These are phyloP conservation scores for Poeciliopsis prolifica DNA, from an alignment of 2,113 vertebrate species.

Conservation along the genomic window DNA sequence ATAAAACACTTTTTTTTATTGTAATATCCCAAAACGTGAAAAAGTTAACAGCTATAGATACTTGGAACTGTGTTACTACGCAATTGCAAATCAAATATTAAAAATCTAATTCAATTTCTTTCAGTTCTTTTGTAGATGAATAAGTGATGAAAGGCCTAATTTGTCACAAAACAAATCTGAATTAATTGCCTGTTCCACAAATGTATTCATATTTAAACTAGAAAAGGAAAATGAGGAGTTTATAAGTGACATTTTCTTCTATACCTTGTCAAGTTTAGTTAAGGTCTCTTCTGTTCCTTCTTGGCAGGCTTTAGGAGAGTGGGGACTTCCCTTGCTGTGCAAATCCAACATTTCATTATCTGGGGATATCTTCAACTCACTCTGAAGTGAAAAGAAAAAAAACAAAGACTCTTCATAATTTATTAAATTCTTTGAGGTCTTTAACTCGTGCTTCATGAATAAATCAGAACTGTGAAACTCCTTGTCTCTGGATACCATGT, in stretches of 20 bases:
- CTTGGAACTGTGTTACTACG: neutral
- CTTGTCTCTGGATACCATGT: constrained; percentile 65
- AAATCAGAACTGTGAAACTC: constrained; percentile 63
- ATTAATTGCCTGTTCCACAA: constrained; percentile 42
- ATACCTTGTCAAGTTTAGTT: constrained; percentile 66
- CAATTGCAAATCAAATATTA: constrained; percentile 34
- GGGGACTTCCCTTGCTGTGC: constrained; percentile 51
- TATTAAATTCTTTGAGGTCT: constrained; percentile 74
- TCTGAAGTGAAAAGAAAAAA: constrained; percentile 48
- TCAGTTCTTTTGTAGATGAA: constrained; percentile 19
- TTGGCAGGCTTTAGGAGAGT: constrained; percentile 51
- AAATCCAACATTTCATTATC: constrained; percentile 70
- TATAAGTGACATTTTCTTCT: constrained; percentile 43
- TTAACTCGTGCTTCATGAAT: constrained; percentile 72
- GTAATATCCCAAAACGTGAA: neutral
- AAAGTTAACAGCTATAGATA: neutral
- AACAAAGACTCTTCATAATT: constrained; percentile 71
- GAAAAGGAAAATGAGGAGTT: constrained; percentile 33
- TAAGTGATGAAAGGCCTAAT: constrained; percentile 17
- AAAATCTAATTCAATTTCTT: constrained; percentile 3
- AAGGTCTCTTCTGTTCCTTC: constrained; percentile 53
- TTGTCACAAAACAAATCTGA: constrained; percentile 26
- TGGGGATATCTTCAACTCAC: constrained; percentile 62
- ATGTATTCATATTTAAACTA: constrained; percentile 37
- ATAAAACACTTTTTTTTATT: neutral